phyloP scores from a whole-genome alignment of 1,140 invertebrate species.

The Drosophila melanica region DNA sequence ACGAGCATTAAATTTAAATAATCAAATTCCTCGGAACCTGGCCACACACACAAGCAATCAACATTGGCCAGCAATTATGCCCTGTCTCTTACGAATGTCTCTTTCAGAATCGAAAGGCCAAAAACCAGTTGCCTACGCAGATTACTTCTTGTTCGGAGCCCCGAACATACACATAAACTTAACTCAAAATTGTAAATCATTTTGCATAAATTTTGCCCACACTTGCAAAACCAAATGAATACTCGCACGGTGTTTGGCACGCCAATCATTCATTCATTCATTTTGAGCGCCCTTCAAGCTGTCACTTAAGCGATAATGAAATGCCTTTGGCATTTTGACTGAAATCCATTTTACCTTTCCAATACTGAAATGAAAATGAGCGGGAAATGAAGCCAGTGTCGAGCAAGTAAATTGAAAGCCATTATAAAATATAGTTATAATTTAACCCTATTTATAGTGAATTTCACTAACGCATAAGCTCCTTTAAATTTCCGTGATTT shows the following conservation, averaged over 20 bases:
- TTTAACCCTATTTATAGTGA: too few relatives aligned
- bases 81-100: background rate
- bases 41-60: slow-evolving; percentile 15
- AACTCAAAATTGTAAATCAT: slow-evolving; percentile 40
- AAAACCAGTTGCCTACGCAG: slow-evolving; percentile 7
- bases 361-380: background rate
- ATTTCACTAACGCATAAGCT: too few relatives aligned
- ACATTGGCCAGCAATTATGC: background rate
- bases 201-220: slow-evolving; percentile 58
- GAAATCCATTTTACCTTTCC: background rate
- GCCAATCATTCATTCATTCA: slow-evolving; percentile 28
- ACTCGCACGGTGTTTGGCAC: slow-evolving; percentile 11
- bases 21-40: slow-evolving; percentile 60
- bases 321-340: background rate
- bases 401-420: background rate
- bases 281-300: slow-evolving; percentile 39
- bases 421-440: too few relatives aligned
- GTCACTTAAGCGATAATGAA: slow-evolving; percentile 49
- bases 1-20: slow-evolving; percentile 76
- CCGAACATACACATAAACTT: slow-evolving; percentile 22
- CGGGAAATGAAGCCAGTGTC: background rate
- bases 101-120: slow-evolving; percentile 39
- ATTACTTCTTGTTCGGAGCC: background rate
- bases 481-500: too few relatives aligned
- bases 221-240: slow-evolving; percentile 34